Percentiles rank a stretch among this genome's conserved stretches.
These are phyloP conservation scores for Trogon surrucura DNA, from an alignment of 2,113 vertebrate species.

Conservation along the genomic window DNA sequence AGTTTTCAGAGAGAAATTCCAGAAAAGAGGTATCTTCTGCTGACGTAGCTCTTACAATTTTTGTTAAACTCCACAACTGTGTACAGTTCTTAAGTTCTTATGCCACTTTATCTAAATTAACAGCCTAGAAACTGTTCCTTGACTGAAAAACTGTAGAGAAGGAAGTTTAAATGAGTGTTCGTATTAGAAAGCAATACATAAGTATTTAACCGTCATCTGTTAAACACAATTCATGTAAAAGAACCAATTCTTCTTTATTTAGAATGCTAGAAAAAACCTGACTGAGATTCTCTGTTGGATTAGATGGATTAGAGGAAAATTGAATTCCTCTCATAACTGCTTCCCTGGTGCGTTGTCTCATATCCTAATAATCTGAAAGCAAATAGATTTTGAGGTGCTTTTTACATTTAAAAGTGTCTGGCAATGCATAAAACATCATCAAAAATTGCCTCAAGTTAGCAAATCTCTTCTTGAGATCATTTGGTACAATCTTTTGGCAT, in stretches of 20 bases:
- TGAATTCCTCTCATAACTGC: background rate
- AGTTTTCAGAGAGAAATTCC: background rate
- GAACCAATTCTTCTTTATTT: background rate
- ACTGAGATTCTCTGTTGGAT: background rate
- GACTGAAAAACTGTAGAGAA: background rate
- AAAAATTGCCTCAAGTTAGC: conserved; percentile 1
- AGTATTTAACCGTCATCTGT: background rate
- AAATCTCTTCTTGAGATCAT: conserved; percentile 7
- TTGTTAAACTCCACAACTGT: background rate
- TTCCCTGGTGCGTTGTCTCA: background rate
- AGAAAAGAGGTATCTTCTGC: background rate
- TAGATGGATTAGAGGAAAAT: background rate
- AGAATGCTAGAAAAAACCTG: background rate
- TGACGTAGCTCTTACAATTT: background rate
- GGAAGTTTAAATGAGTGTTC: background rate
- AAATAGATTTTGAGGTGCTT: background rate
- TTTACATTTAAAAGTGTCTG: background rate
- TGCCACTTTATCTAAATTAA: background rate
- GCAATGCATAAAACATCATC: background rate
- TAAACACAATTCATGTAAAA: background rate
- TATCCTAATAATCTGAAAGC: background rate
- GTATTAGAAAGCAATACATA: background rate
- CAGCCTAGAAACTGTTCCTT: background rate
- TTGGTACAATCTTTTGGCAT: conserved; percentile 34
- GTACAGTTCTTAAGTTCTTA: background rate